Evolutionary conservation across 1,140 invertebrate species (phyloP).

Genomic region (Chrysoperla carnea): DNA sequence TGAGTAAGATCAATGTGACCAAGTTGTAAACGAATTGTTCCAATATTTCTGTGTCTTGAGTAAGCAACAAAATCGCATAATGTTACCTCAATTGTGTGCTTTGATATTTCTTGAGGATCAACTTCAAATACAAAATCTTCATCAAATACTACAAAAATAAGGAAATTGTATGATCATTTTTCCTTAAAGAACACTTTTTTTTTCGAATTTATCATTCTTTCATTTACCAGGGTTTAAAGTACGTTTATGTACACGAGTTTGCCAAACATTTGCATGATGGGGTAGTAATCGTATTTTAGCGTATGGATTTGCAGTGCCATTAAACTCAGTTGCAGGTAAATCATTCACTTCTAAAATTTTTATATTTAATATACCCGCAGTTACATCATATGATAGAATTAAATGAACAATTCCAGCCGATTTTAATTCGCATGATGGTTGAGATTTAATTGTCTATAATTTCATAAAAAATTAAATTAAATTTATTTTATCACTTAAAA

Average conservation of each 20-base stretch:
- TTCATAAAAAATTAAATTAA: constrained; percentile 6
- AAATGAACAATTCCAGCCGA: constrained; percentile 22
- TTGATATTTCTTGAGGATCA: constrained; percentile 33
- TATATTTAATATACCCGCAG: constrained; percentile 28
- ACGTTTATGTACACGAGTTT: constrained; percentile 40
- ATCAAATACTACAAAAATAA: constrained; percentile 37
- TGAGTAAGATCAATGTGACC: constrained; percentile 25
- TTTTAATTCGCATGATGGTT: constrained; percentile 24
- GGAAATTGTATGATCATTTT: too few species aligned
- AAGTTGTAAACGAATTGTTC: constrained; percentile 30
- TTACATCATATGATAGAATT: constrained; percentile 25
- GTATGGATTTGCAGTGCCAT: constrained; percentile 37
- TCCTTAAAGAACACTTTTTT: neutral
- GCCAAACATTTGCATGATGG: constrained; percentile 37
- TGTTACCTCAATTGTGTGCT: constrained; percentile 30
- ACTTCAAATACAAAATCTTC: constrained; percentile 60
- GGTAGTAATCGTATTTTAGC: constrained; percentile 36
- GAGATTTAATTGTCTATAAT: constrained; percentile 9
- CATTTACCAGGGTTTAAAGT: constrained; percentile 38
- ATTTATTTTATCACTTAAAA: constrained; percentile 1
- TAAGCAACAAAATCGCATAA: constrained; percentile 50
- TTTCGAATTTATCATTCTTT: constrained; percentile 1
- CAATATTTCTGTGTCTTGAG: constrained; percentile 36
- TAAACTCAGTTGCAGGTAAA: constrained; percentile 33
- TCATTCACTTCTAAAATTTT: constrained; percentile 32